These are phyloP conservation scores for Heptascelio sp. DNA, from an alignment of 2,888 invertebrate species.

Conservation along the genomic window DNA sequence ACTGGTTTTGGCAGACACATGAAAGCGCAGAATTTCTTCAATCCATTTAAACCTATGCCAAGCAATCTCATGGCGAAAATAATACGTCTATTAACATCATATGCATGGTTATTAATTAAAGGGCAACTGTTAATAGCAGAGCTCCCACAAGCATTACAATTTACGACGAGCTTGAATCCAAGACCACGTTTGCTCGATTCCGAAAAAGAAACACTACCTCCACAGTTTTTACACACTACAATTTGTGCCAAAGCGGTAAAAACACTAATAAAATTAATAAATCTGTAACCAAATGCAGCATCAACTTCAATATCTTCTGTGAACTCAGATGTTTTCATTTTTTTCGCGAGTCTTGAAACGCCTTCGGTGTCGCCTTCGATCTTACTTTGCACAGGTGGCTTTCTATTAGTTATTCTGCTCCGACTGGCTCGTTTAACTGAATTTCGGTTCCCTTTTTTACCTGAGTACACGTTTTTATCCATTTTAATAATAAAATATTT, in stretches of 20 bases:
- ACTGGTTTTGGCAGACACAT: constrained; percentile 54
- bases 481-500: too few relatives aligned
- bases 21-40: constrained; percentile 68
- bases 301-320: constrained; percentile 12
- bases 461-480: too few relatives aligned
- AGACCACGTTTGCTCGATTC: constrained; percentile 15
- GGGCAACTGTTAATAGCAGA: too few relatives aligned
- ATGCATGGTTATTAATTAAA: constrained; percentile 5
- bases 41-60: constrained; percentile 56
- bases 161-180: background rate
- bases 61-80: constrained; percentile 69
- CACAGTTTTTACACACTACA: constrained; percentile 19
- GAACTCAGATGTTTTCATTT: background rate
- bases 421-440: too few relatives aligned
- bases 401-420: too few relatives aligned
- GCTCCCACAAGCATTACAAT: too few relatives aligned
- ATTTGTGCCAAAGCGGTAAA: constrained; percentile 2
- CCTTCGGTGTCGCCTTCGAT: too few relatives aligned
- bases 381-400: too few relatives aligned
- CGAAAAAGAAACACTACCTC: constrained; percentile 15
- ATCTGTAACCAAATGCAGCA: constrained; percentile 17
- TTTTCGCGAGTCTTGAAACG: constrained; percentile 11
- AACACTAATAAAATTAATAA: constrained; percentile 13
- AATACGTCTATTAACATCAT: constrained; percentile 41
- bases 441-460: too few relatives aligned